Conservation (phyloP, 2,797 vertebrate species). For the Picus viridis region DNA sequence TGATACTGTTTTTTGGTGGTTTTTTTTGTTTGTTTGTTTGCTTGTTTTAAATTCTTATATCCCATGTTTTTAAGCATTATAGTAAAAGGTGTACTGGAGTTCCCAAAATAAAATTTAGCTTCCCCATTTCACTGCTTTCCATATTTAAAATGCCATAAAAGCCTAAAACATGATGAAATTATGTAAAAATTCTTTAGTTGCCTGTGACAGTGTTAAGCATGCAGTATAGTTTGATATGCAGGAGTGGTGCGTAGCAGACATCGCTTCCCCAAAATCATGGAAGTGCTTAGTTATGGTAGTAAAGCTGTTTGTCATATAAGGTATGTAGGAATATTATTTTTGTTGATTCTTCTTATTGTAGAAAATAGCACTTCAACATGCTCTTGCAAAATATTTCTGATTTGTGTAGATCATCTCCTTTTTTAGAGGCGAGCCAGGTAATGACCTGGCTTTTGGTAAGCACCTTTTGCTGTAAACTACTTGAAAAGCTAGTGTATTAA, state of each 20-base stretch:
- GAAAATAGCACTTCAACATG: background rate
- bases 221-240: background rate
- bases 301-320: background rate
- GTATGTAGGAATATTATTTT: background rate
- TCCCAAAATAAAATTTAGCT: background rate
- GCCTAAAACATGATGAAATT: background rate
- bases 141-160: background rate
- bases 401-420: rapidly evolving
- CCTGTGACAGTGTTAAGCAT: rapidly evolving
- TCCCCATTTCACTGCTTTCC: rapidly evolving
- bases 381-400: background rate
- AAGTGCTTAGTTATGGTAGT: background rate
- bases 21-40: background rate
- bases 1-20: background rate
- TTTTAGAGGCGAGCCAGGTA: background rate
- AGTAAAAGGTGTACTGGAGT: background rate
- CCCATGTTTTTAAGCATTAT: rapidly evolving
- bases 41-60: background rate
- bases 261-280: background rate
- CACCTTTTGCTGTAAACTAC: background rate
- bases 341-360: background rate
- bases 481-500: background rate
- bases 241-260: background rate
- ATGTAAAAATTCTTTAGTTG: background rate
- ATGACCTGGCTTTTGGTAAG: background rate